Percentiles rank a stretch among this genome's conserved stretches.
Conservation (phyloP, 1,140 invertebrate species). For the Drosophila cardini region DNA sequence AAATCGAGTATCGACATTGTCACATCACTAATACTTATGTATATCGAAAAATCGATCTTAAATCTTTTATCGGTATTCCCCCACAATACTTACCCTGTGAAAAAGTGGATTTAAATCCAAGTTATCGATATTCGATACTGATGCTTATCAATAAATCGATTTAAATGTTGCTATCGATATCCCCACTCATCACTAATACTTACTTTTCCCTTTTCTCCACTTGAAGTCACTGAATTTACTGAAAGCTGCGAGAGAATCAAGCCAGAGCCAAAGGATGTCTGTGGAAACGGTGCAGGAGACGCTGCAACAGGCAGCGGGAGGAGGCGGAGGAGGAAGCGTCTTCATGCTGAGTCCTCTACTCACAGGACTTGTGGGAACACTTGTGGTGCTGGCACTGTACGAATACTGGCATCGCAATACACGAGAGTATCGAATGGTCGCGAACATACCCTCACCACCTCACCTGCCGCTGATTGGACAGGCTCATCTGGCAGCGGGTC, state of each 20-base stretch:
- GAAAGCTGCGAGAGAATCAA: not conserved
- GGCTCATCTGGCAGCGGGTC: slow-evolving; percentile 85
- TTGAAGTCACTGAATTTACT: too few species aligned
- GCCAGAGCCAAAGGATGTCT: slow-evolving; percentile 51
- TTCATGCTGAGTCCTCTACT: slow-evolving; percentile 63
- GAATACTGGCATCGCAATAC: slow-evolving; percentile 77
- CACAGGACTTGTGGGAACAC: slow-evolving; percentile 64
- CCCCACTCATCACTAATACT: too few species aligned
- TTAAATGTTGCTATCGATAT: too few species aligned
- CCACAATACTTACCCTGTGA: too few species aligned
- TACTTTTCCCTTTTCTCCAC: too few species aligned
- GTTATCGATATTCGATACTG: too few species aligned
- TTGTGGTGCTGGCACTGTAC: slow-evolving; percentile 63
- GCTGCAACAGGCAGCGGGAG: slow-evolving; percentile 53
- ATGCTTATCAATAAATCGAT: too few species aligned
- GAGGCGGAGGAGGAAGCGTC: slow-evolving; percentile 30
- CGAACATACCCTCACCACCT: slow-evolving; percentile 85
- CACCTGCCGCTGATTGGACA: slow-evolving; percentile 87
- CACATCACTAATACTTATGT: too few species aligned
- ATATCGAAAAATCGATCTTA: too few species aligned
- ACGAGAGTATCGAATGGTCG: slow-evolving; percentile 83
- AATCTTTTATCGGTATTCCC: too few species aligned
- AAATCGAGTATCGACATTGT: too few species aligned
- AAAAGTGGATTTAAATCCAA: too few species aligned
- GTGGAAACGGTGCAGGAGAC: slow-evolving; percentile 76